These are phyloP conservation scores for Paralvinella palmiformis DNA, from an alignment of 1,140 invertebrate genomes.

Conservation along the genomic window DNA sequence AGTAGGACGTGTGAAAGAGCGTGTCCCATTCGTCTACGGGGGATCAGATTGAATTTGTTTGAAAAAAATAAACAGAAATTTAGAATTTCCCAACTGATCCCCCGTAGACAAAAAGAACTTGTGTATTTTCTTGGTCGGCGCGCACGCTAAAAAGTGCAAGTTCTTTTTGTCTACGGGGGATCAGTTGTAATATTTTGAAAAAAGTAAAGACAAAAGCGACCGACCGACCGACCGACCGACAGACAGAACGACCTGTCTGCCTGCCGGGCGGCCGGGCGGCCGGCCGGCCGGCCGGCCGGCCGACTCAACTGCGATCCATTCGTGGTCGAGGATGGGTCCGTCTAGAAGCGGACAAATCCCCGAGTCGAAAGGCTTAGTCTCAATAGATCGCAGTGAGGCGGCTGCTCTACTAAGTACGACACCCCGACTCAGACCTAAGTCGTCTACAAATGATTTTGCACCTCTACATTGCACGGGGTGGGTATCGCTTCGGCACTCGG, in stretches of 20 bases:
- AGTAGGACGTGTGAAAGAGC: not conserved
- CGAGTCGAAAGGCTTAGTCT: slow-evolving; percentile 46
- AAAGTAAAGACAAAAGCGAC: too few species aligned
- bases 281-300: not conserved
- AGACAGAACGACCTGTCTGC: not conserved
- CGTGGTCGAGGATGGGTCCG: not conserved
- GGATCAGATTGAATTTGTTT: not conserved
- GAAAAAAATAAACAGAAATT: too few species aligned
- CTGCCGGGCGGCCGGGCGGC: not conserved
- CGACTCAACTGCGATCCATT: not conserved
- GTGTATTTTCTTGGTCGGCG: too few species aligned
- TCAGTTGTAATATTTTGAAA: too few species aligned
- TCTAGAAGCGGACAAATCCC: slow-evolving; percentile 33
- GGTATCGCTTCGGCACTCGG: slow-evolving; percentile 29
- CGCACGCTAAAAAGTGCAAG: not conserved
- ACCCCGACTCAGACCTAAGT: slow-evolving; percentile 52
- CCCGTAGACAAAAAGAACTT: too few species aligned
- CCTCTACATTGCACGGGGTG: slow-evolving; percentile 39
- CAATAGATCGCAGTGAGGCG: slow-evolving; percentile 54
- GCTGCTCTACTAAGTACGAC: slow-evolving; percentile 53
- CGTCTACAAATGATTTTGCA: slow-evolving; percentile 54
- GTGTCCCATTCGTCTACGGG: not conserved
- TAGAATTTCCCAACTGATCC: too few species aligned
- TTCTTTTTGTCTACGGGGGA: not conserved
- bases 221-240: not conserved